Evolutionary conservation across 2,797 vertebrate genomes (phyloP).

Genomic region (Phataginus tricuspis): DNA sequence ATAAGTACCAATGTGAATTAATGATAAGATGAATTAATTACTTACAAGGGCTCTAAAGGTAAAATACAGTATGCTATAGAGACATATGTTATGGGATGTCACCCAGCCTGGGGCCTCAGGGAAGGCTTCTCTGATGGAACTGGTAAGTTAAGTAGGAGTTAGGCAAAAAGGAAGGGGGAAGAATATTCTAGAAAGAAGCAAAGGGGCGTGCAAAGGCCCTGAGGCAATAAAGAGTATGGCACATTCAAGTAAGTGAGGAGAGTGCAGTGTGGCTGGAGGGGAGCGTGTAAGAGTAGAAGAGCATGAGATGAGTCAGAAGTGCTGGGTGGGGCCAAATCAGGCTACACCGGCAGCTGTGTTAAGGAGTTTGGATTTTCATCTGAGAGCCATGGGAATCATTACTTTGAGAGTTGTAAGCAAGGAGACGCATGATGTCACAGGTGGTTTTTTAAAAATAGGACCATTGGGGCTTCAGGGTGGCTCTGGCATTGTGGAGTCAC

Average conservation of each 20-base stretch:
- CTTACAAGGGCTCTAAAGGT: background rate
- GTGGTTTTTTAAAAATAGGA: background rate
- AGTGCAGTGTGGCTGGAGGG: background rate
- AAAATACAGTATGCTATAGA: background rate
- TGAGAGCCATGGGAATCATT: background rate
- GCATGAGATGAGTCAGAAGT: background rate
- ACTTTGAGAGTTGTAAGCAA: background rate
- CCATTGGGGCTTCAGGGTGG: no score
- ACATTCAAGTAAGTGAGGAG: background rate
- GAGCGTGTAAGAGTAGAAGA: background rate
- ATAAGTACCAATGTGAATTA: background rate
- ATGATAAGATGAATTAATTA: background rate
- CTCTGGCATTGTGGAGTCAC: no score
- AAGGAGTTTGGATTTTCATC: background rate
- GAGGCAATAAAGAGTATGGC: background rate
- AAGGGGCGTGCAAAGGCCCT: background rate
- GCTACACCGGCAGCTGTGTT: accelerated
- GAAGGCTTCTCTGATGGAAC: background rate
- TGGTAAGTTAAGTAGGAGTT: background rate
- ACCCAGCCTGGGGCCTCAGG: background rate
- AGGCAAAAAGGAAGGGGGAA: background rate
- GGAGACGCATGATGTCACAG: background rate
- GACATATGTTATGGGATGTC: background rate
- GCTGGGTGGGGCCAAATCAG: background rate
- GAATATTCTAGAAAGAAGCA: background rate